A percentile compares a stretch with the other conserved stretches of the same genome.
Conservation (phyloP, 2,888 invertebrate genomes). For the Colletes collaris region DNA sequence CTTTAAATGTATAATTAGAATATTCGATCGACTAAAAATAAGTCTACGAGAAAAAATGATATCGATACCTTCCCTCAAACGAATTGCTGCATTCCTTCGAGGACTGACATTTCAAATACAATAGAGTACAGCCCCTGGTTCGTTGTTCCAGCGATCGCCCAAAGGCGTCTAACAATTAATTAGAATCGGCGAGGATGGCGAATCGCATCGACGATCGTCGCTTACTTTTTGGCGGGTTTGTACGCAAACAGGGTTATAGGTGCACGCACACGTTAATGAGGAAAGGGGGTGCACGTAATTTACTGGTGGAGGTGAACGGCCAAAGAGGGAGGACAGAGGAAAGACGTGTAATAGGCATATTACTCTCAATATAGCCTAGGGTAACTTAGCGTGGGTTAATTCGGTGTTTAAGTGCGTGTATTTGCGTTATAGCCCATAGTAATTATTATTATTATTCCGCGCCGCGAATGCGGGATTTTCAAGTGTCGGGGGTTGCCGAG, state of each 20-base stretch:
- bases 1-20: no score
- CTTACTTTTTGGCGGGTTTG: conserved; percentile 45
- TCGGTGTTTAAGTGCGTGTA: conserved; percentile 62
- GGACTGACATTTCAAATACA: no score
- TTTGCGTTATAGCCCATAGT: conserved; percentile 44
- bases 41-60: no score
- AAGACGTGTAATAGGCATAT: conserved; percentile 69
- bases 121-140: no score
- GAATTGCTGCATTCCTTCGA: no score
- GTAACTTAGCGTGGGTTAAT: conserved; percentile 62
- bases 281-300: conserved; percentile 68
- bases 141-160: conserved; percentile 11
- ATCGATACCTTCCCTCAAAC: no score
- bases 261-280: conserved; percentile 64
- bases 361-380: conserved; percentile 59
- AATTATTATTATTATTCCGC: conserved; percentile 54
- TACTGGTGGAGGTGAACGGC: conserved; percentile 60
- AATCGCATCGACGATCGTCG: conserved; percentile 31
- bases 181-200: conserved; percentile 4
- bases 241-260: conserved; percentile 45
- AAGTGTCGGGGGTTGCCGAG: conserved; percentile 7
- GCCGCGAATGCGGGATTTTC: conserved; percentile 33
- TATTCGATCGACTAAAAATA: no score
- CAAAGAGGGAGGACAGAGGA: conserved; percentile 65
- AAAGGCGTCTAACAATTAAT: conserved; percentile 42